Evolutionary conservation across 2,888 invertebrate genomes (phyloP), one percentile per base, ranked within the genome.

Genomic region (Clostera curtula): DNA sequence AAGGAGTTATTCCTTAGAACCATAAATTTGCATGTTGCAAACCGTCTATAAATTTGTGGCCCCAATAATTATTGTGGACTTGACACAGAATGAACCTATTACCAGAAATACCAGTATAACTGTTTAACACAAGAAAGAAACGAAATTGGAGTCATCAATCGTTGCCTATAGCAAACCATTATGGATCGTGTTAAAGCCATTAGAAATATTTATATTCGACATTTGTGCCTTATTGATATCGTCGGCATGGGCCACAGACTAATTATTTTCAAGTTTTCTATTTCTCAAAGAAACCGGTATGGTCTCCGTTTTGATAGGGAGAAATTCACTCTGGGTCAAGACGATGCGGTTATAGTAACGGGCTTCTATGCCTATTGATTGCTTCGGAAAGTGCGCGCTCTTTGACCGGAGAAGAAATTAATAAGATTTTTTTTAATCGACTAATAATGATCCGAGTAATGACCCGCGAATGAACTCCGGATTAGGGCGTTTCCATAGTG

Each of bases 251-350:
- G 31, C 32, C 34, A 34, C 26, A 36, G 35, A 24, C 24, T 36
- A 44, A 43, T 44, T 19, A 36, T 36, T 36, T 41, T 25, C 24
- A 34, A 29, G 34, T 40, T 40, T 39, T 47, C 29, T 37, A 34
- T 31, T 31, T 35, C 20, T 19, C 28, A 26, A 16, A 24, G 27
- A 13, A 45, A 44, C 43, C 43, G 46, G 53, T 45, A 43, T 36
- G 33, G 29, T 34, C 34, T 39, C 37, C 27, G 32, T 38, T 42
- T 35, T 31, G 24, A 31, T 16, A 21, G 22, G 24, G 32, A 33
- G 40, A 47, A 47, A 39, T 25, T 38, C 26, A 36, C 29, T 37
- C 13, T 33, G 24, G 27, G 42, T 19, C 19, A 12, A 33, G 16
- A 19, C 33, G 21, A 30, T 34, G 19, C 30, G 24, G 24, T 19